Evolutionary conservation across 2,888 invertebrate genomes (phyloP).

Genomic region (Nycteola revayana): DNA sequence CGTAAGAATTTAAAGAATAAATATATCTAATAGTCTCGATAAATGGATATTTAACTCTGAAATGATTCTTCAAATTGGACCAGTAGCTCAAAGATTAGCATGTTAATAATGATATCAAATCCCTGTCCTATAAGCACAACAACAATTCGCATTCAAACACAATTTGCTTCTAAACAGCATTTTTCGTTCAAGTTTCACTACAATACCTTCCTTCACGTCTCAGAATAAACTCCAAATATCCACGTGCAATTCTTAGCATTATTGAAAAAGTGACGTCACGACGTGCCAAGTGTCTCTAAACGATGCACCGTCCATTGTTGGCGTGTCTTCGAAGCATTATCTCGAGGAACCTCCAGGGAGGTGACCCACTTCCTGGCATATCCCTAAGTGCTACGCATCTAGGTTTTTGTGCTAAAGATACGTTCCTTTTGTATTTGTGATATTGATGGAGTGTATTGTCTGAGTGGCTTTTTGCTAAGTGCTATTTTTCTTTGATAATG

Average conservation of each 20-base stretch:
- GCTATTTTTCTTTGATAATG: too few species aligned
- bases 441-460: not conserved
- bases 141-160: too few species aligned
- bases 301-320: constrained; percentile 52
- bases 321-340: constrained; percentile 65
- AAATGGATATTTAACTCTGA: too few species aligned
- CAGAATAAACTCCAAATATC: constrained; percentile 20
- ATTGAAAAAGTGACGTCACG: constrained; percentile 31
- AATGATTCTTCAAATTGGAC: too few species aligned
- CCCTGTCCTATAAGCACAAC: too few species aligned
- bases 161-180: too few species aligned
- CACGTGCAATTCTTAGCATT: constrained; percentile 28
- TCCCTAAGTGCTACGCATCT: constrained; percentile 72
- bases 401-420: constrained; percentile 61
- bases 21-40: too few species aligned
- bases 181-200: too few species aligned
- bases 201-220: constrained; percentile 7
- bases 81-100: too few species aligned
- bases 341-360: constrained; percentile 58
- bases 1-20: too few species aligned
- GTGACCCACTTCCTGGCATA: constrained; percentile 67
- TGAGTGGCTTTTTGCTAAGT: too few species aligned
- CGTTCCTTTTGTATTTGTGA: constrained; percentile 21
- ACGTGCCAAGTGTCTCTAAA: constrained; percentile 39
- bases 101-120: too few species aligned